phyloP scores from a whole-genome alignment of 2,797 vertebrate genomes.

The Naso thynnoides region DNA sequence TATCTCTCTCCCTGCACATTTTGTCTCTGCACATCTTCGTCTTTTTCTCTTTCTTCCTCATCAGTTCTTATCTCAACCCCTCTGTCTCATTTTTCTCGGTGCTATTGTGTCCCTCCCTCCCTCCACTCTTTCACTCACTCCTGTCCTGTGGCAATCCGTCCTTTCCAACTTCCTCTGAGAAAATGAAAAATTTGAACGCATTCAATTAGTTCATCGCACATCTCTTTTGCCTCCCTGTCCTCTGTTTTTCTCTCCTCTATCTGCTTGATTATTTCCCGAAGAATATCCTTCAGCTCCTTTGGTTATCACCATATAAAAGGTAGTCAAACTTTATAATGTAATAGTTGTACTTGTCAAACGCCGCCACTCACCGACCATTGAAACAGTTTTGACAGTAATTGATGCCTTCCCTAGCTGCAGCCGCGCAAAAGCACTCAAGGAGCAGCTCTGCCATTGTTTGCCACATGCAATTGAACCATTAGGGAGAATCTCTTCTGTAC shows the following conservation, averaged over 20 bases:
- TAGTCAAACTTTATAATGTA: slow-evolving; percentile 12
- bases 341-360: slow-evolving; percentile 46
- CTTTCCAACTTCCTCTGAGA: slow-evolving; percentile 25
- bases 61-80: neutral
- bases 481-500: slow-evolving; percentile 24
- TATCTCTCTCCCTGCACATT: slow-evolving; percentile 29
- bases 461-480: slow-evolving; percentile 50
- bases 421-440: slow-evolving; percentile 17
- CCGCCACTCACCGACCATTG: slow-evolving; percentile 33
- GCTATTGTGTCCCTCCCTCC: slow-evolving; percentile 1
- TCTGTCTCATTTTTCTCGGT: slow-evolving; percentile 18
- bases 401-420: slow-evolving; percentile 43
- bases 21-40: neutral
- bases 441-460: slow-evolving; percentile 50
- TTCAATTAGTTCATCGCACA: slow-evolving; percentile 60
- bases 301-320: slow-evolving; percentile 31
- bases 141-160: slow-evolving; percentile 40
- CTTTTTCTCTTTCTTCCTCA: neutral
- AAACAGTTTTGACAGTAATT: slow-evolving; percentile 63
- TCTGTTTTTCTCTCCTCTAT: slow-evolving; percentile 2
- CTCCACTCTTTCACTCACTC: slow-evolving; percentile 9
- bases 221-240: neutral
- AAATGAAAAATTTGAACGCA: slow-evolving; percentile 52
- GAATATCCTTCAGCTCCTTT: slow-evolving; percentile 14
- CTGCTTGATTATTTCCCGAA: slow-evolving; percentile 32